Evolutionary conservation across 2,888 invertebrate genomes (phyloP), one percentile per base, ranked within the genome.

Genomic region (Apodemia mormo): DNA sequence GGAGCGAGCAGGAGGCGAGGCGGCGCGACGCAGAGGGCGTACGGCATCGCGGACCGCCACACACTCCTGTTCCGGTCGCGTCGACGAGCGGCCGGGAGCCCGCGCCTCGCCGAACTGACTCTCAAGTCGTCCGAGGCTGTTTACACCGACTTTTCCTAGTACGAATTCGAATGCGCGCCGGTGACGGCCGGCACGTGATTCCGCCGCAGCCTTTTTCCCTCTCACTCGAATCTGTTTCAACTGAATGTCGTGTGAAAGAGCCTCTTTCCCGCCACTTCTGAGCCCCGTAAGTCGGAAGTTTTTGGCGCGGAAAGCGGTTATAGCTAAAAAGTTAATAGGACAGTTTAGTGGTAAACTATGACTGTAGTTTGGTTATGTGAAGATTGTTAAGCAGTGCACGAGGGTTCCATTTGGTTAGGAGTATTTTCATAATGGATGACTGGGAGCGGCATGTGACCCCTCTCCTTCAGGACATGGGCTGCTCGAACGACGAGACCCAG

Each of bases 361-460:
- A 84, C 81, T 82, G 82, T 54, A 22, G 54, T 58, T 58, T 58
- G 22, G 58, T 83, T 85, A 49, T 81, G 90, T 89, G 89, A 86
- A 86, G 79, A 82, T 83, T 80, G 77, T 84, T 82, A 82, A 58
- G 70, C 70, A 69, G 61, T 72, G 58, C 66, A 45, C 40, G 71
- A 58, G 52, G 68, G 66, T 56, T 66, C 66, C 29, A 30, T 49
- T 49, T 49, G 29, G 58, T 58, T 58, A 74, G 72, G 74, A 74
- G 74, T 70, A 72, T 69, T 74, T 75, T 82, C 80, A 88, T 84
- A 83, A 93, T 94, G 93, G 94, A 94, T 88, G 94, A 94, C 85
- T 94, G 94, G 94, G 94, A 94, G 86, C 91, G 94, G 78, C 94
- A 94, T 81, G 94, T 94, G 74, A 94, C 94, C 71, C 94, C 94